These are phyloP conservation scores for Orientallactaga sibirica DNA, from an alignment of 2,797 vertebrate genomes.

Conservation along the genomic window DNA sequence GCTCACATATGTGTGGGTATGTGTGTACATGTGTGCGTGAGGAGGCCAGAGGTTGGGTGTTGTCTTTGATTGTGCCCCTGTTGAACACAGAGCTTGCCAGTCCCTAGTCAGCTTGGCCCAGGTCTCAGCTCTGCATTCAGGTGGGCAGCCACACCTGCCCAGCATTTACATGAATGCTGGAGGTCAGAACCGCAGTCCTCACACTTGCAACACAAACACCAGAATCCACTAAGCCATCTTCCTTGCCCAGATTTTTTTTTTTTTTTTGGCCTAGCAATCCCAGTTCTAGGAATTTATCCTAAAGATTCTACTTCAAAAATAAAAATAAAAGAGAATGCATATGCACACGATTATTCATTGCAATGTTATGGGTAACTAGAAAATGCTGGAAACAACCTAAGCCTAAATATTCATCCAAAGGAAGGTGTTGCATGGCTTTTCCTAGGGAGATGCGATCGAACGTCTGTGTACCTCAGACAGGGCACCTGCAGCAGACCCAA, in stretches of 20 bases:
- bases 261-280: background rate
- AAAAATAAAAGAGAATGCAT: background rate
- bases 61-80: too few species aligned
- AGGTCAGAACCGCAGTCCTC: too few species aligned
- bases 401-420: background rate
- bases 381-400: background rate
- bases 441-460: background rate
- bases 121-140: too few species aligned
- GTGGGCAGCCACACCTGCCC: too few species aligned
- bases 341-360: background rate
- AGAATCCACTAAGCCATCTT: too few species aligned
- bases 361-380: background rate
- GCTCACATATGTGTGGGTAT: too few species aligned
- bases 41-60: too few species aligned
- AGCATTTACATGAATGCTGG: too few species aligned
- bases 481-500: background rate
- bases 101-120: too few species aligned
- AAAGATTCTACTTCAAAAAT: background rate
- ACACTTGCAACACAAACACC: too few species aligned
- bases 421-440: background rate
- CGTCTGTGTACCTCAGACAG: background rate
- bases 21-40: too few species aligned
- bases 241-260: background rate
- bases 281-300: background rate
- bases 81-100: too few species aligned